Percentiles rank a stretch among this genome's conserved stretches.
These are phyloP conservation scores for Centroberyx gerrardi DNA, from an alignment of 2,797 vertebrate species.

Conservation along the genomic window DNA sequence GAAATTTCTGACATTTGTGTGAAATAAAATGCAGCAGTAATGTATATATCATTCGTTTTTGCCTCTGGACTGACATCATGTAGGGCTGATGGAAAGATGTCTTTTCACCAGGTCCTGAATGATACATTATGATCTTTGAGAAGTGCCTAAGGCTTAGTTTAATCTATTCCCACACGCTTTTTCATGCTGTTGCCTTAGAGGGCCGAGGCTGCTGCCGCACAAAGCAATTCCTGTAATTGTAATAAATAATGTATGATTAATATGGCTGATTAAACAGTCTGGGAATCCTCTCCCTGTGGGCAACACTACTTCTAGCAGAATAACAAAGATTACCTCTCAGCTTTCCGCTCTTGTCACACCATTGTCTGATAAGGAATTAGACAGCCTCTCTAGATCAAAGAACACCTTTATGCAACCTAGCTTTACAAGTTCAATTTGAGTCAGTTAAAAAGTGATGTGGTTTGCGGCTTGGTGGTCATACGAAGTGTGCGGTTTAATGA, in stretches of 20 bases:
- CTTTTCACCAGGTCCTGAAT: slow-evolving; percentile 52
- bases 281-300: slow-evolving; percentile 76
- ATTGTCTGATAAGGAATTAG: slow-evolving; percentile 68
- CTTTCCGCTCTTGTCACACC: slow-evolving; percentile 74
- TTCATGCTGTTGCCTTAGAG: slow-evolving; percentile 67
- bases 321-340: slow-evolving; percentile 81
- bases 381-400: slow-evolving; percentile 78
- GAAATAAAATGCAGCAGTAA: slow-evolving; percentile 28
- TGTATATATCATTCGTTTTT: slow-evolving; percentile 36
- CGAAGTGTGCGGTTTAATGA: slow-evolving; percentile 11
- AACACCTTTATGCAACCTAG: slow-evolving; percentile 55
- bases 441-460: slow-evolving; percentile 27
- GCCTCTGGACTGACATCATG: slow-evolving; percentile 65
- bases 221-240: slow-evolving; percentile 78
- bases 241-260: slow-evolving; percentile 85
- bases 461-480: not conserved
- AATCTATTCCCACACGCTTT: slow-evolving; percentile 74
- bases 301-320: slow-evolving; percentile 76
- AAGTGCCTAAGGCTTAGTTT: slow-evolving; percentile 69
- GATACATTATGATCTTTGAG: slow-evolving; percentile 70
- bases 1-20: slow-evolving; percentile 53
- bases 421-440: slow-evolving; percentile 44
- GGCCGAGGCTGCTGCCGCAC: slow-evolving; percentile 63
- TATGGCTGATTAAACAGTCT: slow-evolving; percentile 83
- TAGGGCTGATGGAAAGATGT: slow-evolving; percentile 70